Base-by-base conservation (phyloP, 1,140 invertebrate genomes). In the Choristoneura fumiferana region DNA sequence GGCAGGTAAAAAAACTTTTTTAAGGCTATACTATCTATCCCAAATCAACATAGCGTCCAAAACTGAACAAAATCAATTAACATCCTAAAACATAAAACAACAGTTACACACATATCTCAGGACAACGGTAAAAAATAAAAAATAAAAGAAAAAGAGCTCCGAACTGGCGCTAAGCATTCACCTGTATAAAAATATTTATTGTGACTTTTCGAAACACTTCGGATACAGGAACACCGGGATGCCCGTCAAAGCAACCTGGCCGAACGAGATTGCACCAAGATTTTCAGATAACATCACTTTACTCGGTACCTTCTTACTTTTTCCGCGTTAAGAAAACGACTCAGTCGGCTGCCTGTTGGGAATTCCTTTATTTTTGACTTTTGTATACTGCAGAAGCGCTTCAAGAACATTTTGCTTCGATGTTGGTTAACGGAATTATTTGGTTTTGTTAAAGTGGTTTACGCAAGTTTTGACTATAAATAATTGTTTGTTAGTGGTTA, bases 161-260 rank as follows among this genome's bases (percentile, higher is more conserved):
- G 22, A 29, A 29, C 2, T 6, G 22, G 22, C 22, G 22, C 22
- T 2, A 37, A 49, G 22, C 8, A 49, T n/a, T 29, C 18, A 33
- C 43, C 43, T 49, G 17, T 58, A 53, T 29, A 67, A 63, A 62
- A 71, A 65, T 62, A 67, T 71, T 67, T 63, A 58, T 58, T 58
- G 59, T 40, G 54, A 52, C 52, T 45, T 45, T 22, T 18, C 34
- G 60, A 64, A 58, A 63, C 63, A 67, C 58, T 9, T 45, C 18
- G 18, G 14, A 73, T 76, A 66, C 63, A 60, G 40, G 58, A 58
- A 59, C 65, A 63, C 76, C 43, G 43, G 18, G 9, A 40, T 79
- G 73, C 75, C 70, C 73, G 73, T 69, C 65, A 69, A 35, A 55
- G 62, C 45, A 64, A 80, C 22, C 69, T 69, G 60, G 60, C 73